Percentiles rank a stretch among this genome's conserved stretches.
phyloP scores from a whole-genome alignment of 2,113 vertebrate genomes.

The Clarias gariepinus region DNA sequence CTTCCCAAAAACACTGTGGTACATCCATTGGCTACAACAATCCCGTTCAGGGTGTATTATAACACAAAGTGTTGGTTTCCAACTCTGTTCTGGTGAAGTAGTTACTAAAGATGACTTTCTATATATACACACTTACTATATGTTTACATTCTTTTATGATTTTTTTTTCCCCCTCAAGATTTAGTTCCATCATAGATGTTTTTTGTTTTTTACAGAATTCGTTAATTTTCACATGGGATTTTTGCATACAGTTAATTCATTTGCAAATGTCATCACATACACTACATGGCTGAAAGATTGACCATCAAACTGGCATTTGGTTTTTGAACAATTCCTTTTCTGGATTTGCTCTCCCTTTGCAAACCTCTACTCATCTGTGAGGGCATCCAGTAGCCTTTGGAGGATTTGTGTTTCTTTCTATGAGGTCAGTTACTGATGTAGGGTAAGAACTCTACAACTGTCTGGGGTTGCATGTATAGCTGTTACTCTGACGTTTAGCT shows the following conservation, averaged over 20 bases:
- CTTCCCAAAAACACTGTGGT: not conserved
- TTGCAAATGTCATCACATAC: not conserved
- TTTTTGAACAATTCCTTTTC: not conserved
- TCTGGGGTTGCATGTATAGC: too few species aligned
- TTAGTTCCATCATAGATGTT: not conserved
- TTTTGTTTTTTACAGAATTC: not conserved
- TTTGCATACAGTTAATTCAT: not conserved
- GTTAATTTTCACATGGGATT: not conserved
- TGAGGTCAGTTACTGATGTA: not conserved
- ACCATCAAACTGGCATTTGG: not conserved
- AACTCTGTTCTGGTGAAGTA: not conserved
- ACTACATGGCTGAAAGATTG: not conserved
- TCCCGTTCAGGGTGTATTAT: not conserved
- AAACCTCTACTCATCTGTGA: not conserved
- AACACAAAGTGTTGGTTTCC: not conserved
- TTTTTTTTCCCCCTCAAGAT: not conserved
- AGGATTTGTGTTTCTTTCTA: not conserved
- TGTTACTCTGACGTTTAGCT: too few species aligned
- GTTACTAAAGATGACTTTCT: not conserved
- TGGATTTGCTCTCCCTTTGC: not conserved
- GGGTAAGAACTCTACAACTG: too few species aligned
- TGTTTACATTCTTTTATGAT: not conserved
- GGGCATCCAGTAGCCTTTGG: not conserved
- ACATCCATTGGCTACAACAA: not conserved
- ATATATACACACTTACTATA: too few species aligned